A percentile compares a stretch with the other conserved stretches of the same genome.
Evolutionary conservation across 2,113 vertebrate genomes (phyloP).

Genomic region (Melanocharis versteri): DNA sequence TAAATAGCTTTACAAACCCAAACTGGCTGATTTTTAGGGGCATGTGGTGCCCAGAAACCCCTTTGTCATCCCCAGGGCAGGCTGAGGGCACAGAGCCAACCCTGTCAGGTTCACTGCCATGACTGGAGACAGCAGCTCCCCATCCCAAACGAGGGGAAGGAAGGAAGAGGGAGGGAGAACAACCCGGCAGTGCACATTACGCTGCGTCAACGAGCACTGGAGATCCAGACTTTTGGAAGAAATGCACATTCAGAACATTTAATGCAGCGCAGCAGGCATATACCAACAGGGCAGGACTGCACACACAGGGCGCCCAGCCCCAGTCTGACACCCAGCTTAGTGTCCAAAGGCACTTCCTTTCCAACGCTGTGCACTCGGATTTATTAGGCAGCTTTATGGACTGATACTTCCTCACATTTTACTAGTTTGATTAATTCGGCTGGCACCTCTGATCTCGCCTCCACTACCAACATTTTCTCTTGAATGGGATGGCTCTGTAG

Average conservation of each 20-base stretch:
- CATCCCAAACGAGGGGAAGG: background rate
- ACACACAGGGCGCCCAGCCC: background rate
- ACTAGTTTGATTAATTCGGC: constrained; percentile 16
- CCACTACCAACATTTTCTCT: background rate
- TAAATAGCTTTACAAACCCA: background rate
- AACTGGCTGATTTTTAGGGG: background rate
- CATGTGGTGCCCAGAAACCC: accelerated
- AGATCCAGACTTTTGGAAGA: background rate
- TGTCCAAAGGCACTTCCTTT: background rate
- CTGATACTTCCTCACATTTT: constrained; percentile 33
- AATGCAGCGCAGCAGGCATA: background rate
- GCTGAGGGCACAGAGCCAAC: background rate
- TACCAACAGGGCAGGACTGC: background rate
- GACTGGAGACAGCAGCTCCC: background rate
- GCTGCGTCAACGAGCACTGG: accelerated
- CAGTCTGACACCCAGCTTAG: background rate
- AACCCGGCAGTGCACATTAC: accelerated
- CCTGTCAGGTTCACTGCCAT: background rate
- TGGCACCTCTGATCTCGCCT: constrained; percentile 42
- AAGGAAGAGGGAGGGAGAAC: background rate
- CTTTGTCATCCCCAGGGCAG: background rate
- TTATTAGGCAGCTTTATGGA: constrained; percentile 17
- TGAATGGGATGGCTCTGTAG: constrained; percentile 37
- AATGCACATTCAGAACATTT: background rate
- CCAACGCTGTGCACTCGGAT: background rate